Evolutionary conservation across 2,888 invertebrate species (phyloP).

Genomic region (Lasioglossum lativentre): DNA sequence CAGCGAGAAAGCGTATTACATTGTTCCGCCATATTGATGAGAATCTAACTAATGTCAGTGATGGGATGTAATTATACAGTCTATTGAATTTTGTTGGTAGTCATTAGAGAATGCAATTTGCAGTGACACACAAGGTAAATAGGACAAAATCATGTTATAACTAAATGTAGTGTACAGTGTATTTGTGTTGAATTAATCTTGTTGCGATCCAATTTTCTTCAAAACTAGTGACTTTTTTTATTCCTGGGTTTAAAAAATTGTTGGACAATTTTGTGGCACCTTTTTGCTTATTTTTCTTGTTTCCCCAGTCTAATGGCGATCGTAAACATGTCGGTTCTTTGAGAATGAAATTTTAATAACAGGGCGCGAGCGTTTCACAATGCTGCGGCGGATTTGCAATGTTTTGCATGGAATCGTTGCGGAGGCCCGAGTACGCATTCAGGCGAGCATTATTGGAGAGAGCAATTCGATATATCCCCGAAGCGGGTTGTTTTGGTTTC

Average conservation of each 20-base stretch:
- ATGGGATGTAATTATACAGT: not conserved
- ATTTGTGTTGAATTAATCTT: not conserved
- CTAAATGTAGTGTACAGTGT: not conserved
- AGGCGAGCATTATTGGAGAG: constrained; percentile 56
- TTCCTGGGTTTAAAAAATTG: too few relatives aligned
- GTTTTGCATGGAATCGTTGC: constrained; percentile 12
- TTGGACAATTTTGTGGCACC: too few relatives aligned
- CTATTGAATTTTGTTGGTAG: not conserved
- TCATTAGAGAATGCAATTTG: not conserved
- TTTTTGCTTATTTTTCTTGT: too few relatives aligned
- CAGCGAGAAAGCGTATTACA: not conserved
- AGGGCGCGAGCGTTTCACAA: not conserved
- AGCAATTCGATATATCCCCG: constrained; percentile 50
- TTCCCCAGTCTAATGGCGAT: not conserved
- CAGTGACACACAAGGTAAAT: not conserved
- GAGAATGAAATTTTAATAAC: not conserved
- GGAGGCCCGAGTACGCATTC: constrained; percentile 23
- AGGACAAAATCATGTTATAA: not conserved
- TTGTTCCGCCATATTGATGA: not conserved
- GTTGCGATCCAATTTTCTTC: not conserved
- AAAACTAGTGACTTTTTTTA: not conserved
- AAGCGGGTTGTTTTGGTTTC: constrained; percentile 60
- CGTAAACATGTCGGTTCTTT: not conserved
- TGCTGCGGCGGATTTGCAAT: not conserved
- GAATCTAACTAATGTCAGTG: not conserved